Percentiles rank a stretch among this genome's conserved stretches.
Evolutionary conservation across 2,113 vertebrate species (phyloP).

Genomic region (Laticauda laticaudata): DNA sequence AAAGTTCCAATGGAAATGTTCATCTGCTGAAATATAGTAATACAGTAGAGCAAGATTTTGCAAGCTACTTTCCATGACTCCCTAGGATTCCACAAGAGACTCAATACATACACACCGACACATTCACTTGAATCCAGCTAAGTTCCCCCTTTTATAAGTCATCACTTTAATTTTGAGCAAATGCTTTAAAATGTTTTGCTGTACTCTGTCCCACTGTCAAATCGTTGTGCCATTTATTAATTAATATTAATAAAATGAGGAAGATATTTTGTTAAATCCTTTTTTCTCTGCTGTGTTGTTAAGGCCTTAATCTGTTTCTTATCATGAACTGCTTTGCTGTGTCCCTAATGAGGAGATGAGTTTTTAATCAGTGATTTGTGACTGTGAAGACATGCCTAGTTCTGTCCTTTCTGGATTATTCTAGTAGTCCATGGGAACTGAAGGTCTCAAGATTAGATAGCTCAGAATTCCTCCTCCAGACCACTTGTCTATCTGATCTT

Average conservation of each 20-base stretch:
- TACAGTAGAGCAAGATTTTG: background rate
- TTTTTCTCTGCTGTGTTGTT: conserved; percentile 29
- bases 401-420: conserved; percentile 55
- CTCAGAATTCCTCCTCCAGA: conserved; percentile 47
- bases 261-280: background rate
- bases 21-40: background rate
- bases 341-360: conserved; percentile 21
- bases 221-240: conserved; percentile 23
- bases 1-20: background rate
- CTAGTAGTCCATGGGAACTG: conserved; percentile 48
- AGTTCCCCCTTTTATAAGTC: background rate
- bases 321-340: conserved; percentile 50
- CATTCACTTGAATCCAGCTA: background rate
- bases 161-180: background rate
- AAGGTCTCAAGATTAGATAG: conserved; percentile 66
- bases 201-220: conserved; percentile 1
- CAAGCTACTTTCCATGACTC: background rate
- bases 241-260: conserved; percentile 24
- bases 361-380: conserved; percentile 47
- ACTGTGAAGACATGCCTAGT: conserved; percentile 47
- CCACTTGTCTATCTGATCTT: conserved; percentile 37
- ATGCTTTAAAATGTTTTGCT: background rate
- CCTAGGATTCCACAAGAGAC: background rate
- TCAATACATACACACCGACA: background rate
- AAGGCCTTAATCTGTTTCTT: conserved; percentile 34